These are phyloP conservation scores for Mythimna vitellina DNA, from an alignment of 2,888 invertebrate species.

Conservation along the genomic window DNA sequence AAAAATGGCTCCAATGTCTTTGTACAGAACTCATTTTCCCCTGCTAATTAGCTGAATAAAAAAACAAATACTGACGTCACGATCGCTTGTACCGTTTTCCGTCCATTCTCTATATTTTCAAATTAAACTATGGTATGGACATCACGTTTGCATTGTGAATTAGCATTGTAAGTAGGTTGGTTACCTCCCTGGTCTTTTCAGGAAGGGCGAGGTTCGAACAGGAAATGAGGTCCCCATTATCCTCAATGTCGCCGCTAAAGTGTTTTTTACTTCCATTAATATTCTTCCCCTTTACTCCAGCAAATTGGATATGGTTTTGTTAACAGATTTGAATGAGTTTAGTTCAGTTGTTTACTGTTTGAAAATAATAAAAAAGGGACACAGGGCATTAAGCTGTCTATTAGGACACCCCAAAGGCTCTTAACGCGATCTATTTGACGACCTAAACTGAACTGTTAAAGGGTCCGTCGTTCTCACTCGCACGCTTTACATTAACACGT, in stretches of 20 bases:
- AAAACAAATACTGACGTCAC: background rate
- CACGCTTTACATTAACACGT: too few species aligned
- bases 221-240: slow-evolving; percentile 15
- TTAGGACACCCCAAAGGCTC: too few species aligned
- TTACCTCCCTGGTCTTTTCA: background rate
- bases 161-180: slow-evolving; percentile 16
- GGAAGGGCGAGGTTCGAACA: background rate
- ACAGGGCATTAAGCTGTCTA: too few species aligned
- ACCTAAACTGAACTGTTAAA: too few species aligned
- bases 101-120: background rate
- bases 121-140: slow-evolving; percentile 7
- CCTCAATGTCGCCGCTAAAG: background rate
- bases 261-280: slow-evolving; percentile 16
- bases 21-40: background rate
- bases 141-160: slow-evolving; percentile 30
- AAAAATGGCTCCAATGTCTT: background rate
- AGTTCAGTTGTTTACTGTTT: background rate
- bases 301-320: background rate
- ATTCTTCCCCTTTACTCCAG: background rate
- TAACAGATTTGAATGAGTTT: background rate
- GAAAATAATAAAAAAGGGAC: too few species aligned
- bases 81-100: background rate
- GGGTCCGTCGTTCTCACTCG: too few species aligned
- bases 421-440: too few species aligned
- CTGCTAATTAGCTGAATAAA: background rate